phyloP scores from a whole-genome alignment of 1,140 invertebrate species.

The Chionoecetes opilio region DNA sequence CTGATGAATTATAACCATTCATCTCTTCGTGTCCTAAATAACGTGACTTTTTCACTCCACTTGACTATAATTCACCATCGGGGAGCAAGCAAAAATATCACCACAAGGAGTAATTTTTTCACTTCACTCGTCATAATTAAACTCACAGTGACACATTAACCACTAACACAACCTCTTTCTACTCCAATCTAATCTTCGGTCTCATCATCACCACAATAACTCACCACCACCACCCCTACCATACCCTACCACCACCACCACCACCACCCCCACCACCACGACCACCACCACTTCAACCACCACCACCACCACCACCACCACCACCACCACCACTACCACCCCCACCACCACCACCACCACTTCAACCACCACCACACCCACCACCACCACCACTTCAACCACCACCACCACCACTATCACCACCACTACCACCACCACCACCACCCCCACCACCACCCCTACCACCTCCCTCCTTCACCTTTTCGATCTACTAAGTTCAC shows the following conservation, averaged over 20 bases:
- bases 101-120: background rate
- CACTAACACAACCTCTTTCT: no score
- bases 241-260: no score
- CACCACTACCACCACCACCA: no score
- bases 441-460: no score
- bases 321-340: no score
- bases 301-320: background rate
- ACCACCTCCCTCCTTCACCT: no score
- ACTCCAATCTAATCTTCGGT: background rate
- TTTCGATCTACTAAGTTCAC: no score
- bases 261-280: no score
- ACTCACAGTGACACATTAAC: background rate
- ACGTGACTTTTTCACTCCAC: background rate
- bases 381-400: no score
- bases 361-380: no score
- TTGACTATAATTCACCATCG: background rate
- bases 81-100: background rate
- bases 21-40: background rate
- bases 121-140: background rate
- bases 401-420: no score
- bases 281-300: background rate
- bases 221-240: conserved; percentile 4
- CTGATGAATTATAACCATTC: background rate
- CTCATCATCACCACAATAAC: background rate
- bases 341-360: no score